Evolutionary conservation across 2,888 invertebrate species (phyloP), one percentile per base, ranked within the genome.

Genomic region (Chaetoderma sp.): DNA sequence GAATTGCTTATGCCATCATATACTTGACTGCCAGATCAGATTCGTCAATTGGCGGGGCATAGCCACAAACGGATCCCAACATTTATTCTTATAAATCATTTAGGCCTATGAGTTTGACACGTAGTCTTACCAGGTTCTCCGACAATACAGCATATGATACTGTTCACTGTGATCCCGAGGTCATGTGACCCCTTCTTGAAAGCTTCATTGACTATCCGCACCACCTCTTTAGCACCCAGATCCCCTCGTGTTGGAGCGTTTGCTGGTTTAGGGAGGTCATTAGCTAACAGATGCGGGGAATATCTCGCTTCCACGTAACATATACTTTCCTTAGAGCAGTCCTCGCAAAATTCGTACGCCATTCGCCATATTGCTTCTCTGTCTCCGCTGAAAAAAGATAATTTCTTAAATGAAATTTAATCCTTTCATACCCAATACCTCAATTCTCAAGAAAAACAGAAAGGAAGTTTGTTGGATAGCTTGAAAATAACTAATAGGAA

Each of bases 281-380:
- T 77, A 8, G 87, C 76, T 6, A 88, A 69, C 4, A 87, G 75
- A 65, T 89, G 89, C 0, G 90, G 89, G 50, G 83, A 82, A 71
- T 87, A 89, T 3, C 90, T 82, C 0, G 87, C 88, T 79, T 90
- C 90, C 52, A 88, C 86, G 75, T 90, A 90, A 36, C 86, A 73
- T 1, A 89, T 87, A 8, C 87, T 87, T 56, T 88, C 79, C 16
- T 76, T 76, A 2, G 87, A 84, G 65, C 88, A 86, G 75, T 90
- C 89, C 75, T 90, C 89, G 64, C 89, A 88, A 66, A 89, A 86
- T 76, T 90, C 90, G 65, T 88, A 89, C 0, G 89, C 88, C 16
- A 90, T 81, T 21, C 89, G 79, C 68, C 88, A 88, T 4, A 89
- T 82, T 0, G 89, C 89, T 21, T 80, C 79, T 47, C 83, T 65